These are phyloP conservation scores for Sebastes cheni DNA, from an alignment of 2,797 vertebrate genomes.

Conservation along the genomic window DNA sequence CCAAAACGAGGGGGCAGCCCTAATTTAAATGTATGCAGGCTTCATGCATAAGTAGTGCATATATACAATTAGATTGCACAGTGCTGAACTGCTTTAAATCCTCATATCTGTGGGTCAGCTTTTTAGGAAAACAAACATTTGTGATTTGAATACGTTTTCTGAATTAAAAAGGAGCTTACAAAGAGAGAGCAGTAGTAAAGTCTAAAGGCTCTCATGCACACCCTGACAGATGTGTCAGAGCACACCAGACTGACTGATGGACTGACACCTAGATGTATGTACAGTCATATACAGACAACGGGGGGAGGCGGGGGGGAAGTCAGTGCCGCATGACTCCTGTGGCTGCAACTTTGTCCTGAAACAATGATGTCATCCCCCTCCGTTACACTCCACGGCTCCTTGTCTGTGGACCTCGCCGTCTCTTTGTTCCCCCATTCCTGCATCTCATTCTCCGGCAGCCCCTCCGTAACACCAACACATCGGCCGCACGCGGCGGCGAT, in stretches of 20 bases:
- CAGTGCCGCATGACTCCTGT: constrained; percentile 48
- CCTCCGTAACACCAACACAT: constrained; percentile 32
- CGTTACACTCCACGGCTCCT: constrained; percentile 53
- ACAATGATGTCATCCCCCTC: constrained; percentile 77
- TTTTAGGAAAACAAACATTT: background rate
- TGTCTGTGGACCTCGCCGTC: constrained; percentile 51
- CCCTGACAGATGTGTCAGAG: background rate
- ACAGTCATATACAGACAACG: background rate
- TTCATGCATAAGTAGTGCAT: background rate
- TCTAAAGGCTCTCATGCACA: background rate
- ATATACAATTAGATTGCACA: background rate
- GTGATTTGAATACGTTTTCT: background rate
- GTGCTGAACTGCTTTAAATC: background rate
- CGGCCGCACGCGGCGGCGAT: constrained; percentile 43
- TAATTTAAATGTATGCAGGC: background rate
- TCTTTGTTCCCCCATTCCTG: constrained; percentile 65
- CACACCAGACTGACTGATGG: background rate
- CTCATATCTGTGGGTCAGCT: background rate
- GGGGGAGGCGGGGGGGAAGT: background rate
- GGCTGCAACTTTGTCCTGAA: constrained; percentile 73
- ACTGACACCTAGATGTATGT: background rate
- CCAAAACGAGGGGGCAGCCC: background rate
- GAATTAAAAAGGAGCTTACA: background rate
- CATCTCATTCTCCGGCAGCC: constrained; percentile 56
- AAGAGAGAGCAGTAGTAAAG: background rate